Percentiles rank a stretch among this genome's conserved stretches.
Conservation (phyloP, 1,140 invertebrate species). For the Battus philenor region DNA sequence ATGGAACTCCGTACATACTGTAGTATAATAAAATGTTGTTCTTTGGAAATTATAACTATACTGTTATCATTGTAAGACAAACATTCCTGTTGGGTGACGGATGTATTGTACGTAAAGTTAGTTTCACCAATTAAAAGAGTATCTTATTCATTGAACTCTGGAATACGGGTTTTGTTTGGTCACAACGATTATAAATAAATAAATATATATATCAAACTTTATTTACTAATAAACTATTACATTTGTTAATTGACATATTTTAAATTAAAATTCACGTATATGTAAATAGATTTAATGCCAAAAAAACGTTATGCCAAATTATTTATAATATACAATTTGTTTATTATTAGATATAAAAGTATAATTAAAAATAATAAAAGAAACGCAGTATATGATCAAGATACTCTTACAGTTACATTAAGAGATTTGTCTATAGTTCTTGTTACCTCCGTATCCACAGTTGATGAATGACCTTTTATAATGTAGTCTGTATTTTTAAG, state of each 20-base stretch:
- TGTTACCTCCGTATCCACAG: conserved; percentile 16
- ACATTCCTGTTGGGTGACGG: conserved; percentile 8
- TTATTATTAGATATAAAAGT: too few relatives aligned
- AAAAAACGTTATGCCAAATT: too few relatives aligned
- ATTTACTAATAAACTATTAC: too few relatives aligned
- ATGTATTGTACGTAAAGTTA: conserved; percentile 23
- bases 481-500: neutral
- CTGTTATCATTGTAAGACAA: conserved; percentile 1
- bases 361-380: neutral
- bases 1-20: conserved; percentile 26
- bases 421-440: conserved; percentile 13
- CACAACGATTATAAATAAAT: too few relatives aligned
- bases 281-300: too few relatives aligned
- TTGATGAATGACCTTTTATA: neutral
- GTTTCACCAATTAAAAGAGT: conserved; percentile 34
- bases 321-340: too few relatives aligned
- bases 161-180: neutral
- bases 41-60: conserved; percentile 1
- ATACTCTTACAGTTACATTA: conserved; percentile 12
- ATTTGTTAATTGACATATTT: too few relatives aligned
- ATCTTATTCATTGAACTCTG: conserved; percentile 44
- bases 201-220: too few relatives aligned
- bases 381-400: conserved; percentile 9
- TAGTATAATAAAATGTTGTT: neutral
- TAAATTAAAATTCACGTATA: too few relatives aligned